Evolutionary conservation across 2,888 invertebrate species (phyloP).

Genomic region (Stenchaetothrips biformis): DNA sequence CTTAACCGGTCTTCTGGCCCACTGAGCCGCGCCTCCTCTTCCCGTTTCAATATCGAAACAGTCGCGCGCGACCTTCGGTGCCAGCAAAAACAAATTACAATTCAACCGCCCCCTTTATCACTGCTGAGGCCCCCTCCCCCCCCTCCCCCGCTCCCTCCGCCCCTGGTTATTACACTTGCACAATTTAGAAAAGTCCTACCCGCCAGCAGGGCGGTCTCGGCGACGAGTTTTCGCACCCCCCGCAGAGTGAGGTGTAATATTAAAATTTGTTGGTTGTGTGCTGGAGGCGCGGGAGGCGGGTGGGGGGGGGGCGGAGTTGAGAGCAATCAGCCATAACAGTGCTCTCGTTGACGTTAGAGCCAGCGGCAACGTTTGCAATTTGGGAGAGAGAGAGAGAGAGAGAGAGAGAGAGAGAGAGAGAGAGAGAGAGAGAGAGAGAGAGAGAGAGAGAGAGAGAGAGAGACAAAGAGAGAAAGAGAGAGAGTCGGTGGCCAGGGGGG

Average conservation of each 20-base stretch:
- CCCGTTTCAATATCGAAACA: background rate
- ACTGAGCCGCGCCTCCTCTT: too few species aligned
- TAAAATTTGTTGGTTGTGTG: background rate
- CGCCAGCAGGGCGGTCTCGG: background rate
- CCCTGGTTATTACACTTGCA: slow-evolving; percentile 3
- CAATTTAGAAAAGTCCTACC: background rate
- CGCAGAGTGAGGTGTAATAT: slow-evolving; percentile 14
- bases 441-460: slow-evolving; percentile 1
- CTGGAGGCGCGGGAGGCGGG: background rate
- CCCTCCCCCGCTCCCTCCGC: background rate
- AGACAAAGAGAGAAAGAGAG: background rate
- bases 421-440: background rate
- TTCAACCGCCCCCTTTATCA: background rate
- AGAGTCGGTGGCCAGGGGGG: background rate
- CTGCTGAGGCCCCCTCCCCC: background rate
- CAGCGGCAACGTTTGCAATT: background rate
- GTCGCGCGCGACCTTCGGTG: background rate
- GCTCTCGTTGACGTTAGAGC: slow-evolving; percentile 2
- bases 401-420: background rate
- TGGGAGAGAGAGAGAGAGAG: background rate
- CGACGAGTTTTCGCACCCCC: slow-evolving; percentile 8
- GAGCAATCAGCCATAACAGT: slow-evolving; percentile 16
- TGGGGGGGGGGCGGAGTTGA: background rate
- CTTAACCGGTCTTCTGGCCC: too few species aligned
- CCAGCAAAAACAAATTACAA: background rate